A percentile compares a stretch with the other conserved stretches of the same genome.
These are phyloP conservation scores for Philonicus albiceps DNA, from an alignment of 2,888 invertebrate genomes.

Conservation along the genomic window DNA sequence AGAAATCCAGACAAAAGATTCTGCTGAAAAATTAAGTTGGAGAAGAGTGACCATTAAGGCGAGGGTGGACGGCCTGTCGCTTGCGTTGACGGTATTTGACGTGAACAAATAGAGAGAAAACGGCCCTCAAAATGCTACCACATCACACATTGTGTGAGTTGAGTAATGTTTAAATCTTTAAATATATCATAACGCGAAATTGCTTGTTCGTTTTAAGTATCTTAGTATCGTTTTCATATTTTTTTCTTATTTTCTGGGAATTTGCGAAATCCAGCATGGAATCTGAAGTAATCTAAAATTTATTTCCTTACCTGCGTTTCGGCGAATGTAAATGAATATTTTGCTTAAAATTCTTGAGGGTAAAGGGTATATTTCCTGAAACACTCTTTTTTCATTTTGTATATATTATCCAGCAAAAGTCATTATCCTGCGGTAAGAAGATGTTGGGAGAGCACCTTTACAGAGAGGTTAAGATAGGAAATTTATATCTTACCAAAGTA, in stretches of 20 bases:
- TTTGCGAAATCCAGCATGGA: background rate
- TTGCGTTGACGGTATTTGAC: background rate
- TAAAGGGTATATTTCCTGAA: background rate
- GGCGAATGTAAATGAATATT: background rate
- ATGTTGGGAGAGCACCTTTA: background rate
- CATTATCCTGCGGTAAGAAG: background rate
- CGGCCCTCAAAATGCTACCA: background rate
- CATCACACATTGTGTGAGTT: background rate
- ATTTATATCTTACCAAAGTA: background rate
- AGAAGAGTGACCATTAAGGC: background rate
- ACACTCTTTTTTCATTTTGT: background rate
- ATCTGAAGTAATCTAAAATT: background rate
- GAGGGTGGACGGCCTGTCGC: background rate
- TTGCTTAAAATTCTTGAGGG: background rate
- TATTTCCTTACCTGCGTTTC: background rate
- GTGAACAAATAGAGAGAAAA: background rate
- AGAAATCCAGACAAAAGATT: background rate
- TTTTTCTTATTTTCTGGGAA: background rate
- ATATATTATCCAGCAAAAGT: background rate
- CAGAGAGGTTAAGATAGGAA: background rate
- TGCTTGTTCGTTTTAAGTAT: background rate
- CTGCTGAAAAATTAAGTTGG: background rate
- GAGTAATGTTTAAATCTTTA: background rate
- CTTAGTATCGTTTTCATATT: background rate
- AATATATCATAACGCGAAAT: background rate